These are phyloP conservation scores for Solea senegalensis DNA, from an alignment of 2,113 vertebrate genomes.

Conservation along the genomic window DNA sequence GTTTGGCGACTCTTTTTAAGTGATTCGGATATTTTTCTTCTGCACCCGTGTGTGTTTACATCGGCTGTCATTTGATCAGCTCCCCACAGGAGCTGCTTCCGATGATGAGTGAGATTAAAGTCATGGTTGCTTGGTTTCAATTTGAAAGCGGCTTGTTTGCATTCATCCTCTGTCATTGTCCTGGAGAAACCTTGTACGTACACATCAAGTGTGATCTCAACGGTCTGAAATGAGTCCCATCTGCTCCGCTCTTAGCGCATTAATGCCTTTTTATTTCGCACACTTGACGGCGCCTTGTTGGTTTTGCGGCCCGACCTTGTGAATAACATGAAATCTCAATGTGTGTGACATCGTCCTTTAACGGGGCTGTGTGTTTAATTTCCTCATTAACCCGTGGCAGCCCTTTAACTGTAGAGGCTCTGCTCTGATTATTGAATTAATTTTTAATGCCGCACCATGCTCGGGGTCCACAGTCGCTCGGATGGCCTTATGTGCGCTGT, in stretches of 20 bases:
- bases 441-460: constrained; percentile 15
- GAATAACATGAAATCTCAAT: constrained; percentile 1
- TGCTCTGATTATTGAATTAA: constrained; percentile 23
- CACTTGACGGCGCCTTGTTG: background rate
- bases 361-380: constrained; percentile 24
- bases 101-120: constrained; percentile 38
- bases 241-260: background rate
- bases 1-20: no score
- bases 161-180: constrained; percentile 29
- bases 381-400: constrained; percentile 48
- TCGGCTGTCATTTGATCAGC: constrained; percentile 23
- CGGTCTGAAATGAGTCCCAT: constrained; percentile 1
- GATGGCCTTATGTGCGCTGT: constrained; percentile 11
- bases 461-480: constrained; percentile 3
- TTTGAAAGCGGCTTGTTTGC: constrained; percentile 36
- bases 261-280: background rate
- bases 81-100: background rate
- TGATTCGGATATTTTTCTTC: background rate
- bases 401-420: constrained; percentile 19
- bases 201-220: background rate
- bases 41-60: constrained; percentile 27
- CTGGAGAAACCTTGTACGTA: constrained; percentile 14
- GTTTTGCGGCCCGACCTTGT: background rate
- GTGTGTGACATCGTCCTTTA: constrained; percentile 5
- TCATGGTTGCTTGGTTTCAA: constrained; percentile 37